Evolutionary conservation across 1,140 invertebrate species (phyloP).

Genomic region (Magallana ariakensis): DNA sequence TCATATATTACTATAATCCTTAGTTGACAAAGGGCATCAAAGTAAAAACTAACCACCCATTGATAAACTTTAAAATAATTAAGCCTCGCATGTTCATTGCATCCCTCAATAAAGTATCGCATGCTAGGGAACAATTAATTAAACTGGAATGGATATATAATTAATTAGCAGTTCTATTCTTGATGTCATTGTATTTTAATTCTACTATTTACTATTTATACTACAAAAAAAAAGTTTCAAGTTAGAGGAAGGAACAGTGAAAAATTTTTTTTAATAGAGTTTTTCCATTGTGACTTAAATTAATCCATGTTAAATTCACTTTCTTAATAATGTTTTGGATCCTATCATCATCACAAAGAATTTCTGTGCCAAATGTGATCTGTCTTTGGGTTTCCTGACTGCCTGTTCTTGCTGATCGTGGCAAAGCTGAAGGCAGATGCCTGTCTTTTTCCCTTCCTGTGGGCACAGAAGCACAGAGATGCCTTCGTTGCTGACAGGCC

Average conservation of each 20-base stretch:
- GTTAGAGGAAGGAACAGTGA: no score
- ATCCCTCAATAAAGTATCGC: background rate
- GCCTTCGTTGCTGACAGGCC: constrained; percentile 12
- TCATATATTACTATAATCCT: no score
- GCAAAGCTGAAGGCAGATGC: background rate
- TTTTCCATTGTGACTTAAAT: no score
- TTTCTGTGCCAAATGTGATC: background rate
- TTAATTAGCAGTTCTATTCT: constrained; percentile 14
- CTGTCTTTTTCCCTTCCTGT: constrained; percentile 7
- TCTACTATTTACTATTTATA: no score
- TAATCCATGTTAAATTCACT: no score
- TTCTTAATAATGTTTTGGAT: no score
- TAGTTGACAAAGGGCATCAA: no score
- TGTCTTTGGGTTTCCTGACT: constrained; percentile 20
- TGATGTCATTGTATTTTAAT: background rate
- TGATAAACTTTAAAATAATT: background rate
- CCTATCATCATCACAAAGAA: no score
- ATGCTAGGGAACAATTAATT: constrained; percentile 25
- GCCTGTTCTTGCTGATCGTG: background rate
- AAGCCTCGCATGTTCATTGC: background rate
- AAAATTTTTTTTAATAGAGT: no score
- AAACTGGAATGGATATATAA: constrained; percentile 26
- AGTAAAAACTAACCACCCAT: no score
- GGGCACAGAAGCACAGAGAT: background rate
- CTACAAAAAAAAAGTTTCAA: no score